phyloP scores from a whole-genome alignment of 2,113 vertebrate species.

The Galbula dea region DNA sequence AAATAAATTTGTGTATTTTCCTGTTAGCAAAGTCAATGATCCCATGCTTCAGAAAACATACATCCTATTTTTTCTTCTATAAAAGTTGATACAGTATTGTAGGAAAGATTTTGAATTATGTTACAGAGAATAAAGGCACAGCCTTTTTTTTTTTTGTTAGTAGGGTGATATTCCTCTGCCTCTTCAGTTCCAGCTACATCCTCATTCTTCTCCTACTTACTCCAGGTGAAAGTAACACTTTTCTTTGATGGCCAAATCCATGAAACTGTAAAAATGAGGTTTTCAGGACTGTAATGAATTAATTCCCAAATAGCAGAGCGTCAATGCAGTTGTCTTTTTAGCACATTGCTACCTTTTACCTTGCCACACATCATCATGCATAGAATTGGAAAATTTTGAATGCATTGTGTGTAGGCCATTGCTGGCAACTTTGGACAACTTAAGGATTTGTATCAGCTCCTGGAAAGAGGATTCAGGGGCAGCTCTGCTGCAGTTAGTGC shows the following conservation, averaged over 20 bases:
- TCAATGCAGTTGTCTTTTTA: not conserved
- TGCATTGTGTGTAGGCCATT: not conserved
- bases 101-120: not conserved
- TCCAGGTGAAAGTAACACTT: not conserved
- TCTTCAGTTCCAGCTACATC: not conserved
- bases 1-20: not conserved
- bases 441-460: not conserved
- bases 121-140: not conserved
- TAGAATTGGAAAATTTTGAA: not conserved
- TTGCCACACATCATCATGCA: not conserved
- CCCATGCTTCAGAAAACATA: not conserved
- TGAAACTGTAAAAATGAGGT: not conserved
- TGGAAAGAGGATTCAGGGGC: not conserved
- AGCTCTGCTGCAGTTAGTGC: not conserved
- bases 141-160: not conserved
- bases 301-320: not conserved
- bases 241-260: not conserved
- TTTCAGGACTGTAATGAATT: not conserved
- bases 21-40: constrained; percentile 24
- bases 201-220: not conserved
- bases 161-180: not conserved
- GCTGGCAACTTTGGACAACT: not conserved
- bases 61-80: not conserved
- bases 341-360: not conserved
- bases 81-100: not conserved